Evolutionary conservation across 2,888 invertebrate species (phyloP).

Genomic region (Drosophila yooni): DNA sequence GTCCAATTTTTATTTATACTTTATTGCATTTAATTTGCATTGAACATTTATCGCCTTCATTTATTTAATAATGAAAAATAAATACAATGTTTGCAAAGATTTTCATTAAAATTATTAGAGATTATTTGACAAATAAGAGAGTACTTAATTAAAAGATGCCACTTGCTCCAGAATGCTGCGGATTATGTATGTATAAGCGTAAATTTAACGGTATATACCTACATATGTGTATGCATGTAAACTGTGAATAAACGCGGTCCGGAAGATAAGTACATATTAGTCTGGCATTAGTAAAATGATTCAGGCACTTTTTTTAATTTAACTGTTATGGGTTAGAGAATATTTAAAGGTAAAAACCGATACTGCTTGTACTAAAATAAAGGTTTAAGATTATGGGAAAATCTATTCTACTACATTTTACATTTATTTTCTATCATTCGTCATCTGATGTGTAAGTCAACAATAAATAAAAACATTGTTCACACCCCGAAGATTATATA

Average conservation of each 20-base stretch:
- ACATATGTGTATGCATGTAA: not conserved
- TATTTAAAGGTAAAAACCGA: not conserved
- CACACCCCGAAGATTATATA: not conserved
- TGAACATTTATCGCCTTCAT: slow-evolving; percentile 3
- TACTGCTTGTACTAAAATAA: not conserved
- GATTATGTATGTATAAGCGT: not conserved
- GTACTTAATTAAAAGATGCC: not conserved
- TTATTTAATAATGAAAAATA: not conserved
- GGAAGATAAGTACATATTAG: not conserved
- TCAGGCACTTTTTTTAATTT: not conserved
- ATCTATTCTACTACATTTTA: not conserved
- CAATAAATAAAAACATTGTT: not conserved
- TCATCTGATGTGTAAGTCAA: not conserved
- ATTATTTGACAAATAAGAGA: not conserved
- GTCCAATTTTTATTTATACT: slow-evolving; percentile 8
- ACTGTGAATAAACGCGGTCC: not conserved
- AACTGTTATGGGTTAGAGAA: not conserved
- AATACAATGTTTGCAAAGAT: not conserved
- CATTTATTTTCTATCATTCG: not conserved
- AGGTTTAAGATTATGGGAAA: not conserved
- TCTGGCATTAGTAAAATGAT: not conserved
- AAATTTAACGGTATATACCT: not conserved
- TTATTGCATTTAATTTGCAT: slow-evolving; percentile 2
- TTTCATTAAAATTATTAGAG: not conserved
- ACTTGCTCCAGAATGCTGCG: not conserved